Evolutionary conservation across 2,888 invertebrate species (phyloP).

Genomic region (Rambutsinella grinnellia): DNA sequence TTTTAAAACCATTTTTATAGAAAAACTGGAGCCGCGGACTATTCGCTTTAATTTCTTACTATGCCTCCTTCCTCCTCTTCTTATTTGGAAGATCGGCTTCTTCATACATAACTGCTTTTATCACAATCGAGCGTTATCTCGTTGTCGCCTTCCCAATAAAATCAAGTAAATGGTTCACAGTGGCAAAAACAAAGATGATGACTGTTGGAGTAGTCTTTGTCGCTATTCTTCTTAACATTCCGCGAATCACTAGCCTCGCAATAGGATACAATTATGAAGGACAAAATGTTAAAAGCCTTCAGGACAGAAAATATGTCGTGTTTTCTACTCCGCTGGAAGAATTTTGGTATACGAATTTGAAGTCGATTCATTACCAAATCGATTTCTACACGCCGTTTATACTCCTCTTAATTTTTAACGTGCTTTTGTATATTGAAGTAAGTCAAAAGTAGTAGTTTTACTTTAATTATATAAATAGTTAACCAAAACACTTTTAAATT

Average conservation of each 20-base stretch:
- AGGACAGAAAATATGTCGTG: slow-evolving; percentile 12
- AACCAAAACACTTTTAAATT: too few relatives aligned
- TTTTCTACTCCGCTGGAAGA: background rate
- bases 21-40: slow-evolving; percentile 11
- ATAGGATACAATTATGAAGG: slow-evolving; percentile 1
- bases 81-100: slow-evolving; percentile 22
- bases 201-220: background rate
- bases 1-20: background rate
- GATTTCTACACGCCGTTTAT: slow-evolving; percentile 32
- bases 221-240: slow-evolving; percentile 10
- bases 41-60: background rate
- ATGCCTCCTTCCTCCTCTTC: background rate
- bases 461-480: too few relatives aligned
- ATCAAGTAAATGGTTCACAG: background rate
- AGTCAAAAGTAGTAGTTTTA: too few relatives aligned
- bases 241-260: slow-evolving; percentile 11
- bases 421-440: slow-evolving; percentile 29
- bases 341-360: slow-evolving; percentile 26
- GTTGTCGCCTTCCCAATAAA: slow-evolving; percentile 13
- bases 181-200: background rate
- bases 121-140: slow-evolving; percentile 27
- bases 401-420: slow-evolving; percentile 22
- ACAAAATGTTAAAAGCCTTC: slow-evolving; percentile 10
- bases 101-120: slow-evolving; percentile 29
- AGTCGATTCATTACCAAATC: slow-evolving; percentile 9